These are phyloP conservation scores for Etheostoma perlongum DNA, from an alignment of 2,797 vertebrate genomes.

Conservation along the genomic window DNA sequence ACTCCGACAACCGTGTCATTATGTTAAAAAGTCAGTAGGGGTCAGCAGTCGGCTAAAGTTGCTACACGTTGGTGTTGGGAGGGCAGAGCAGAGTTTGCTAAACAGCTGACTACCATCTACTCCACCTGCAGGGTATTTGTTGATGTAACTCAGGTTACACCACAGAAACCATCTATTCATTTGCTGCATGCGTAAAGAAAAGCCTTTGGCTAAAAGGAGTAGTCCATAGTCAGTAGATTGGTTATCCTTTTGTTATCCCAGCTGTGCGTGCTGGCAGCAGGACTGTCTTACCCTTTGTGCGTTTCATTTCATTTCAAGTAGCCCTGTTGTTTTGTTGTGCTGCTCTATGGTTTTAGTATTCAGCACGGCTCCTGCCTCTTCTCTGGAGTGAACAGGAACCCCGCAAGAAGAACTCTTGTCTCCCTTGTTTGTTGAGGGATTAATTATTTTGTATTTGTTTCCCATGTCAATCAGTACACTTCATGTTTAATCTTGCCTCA, in stretches of 20 bases:
- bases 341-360: slow-evolving; percentile 42
- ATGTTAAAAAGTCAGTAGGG: slow-evolving; percentile 60
- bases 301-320: slow-evolving; percentile 40
- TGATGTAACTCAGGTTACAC: slow-evolving; percentile 36
- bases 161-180: slow-evolving; percentile 16
- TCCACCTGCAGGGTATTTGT: slow-evolving; percentile 38
- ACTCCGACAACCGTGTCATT: slow-evolving; percentile 24
- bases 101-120: neutral
- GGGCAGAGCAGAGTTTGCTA: neutral
- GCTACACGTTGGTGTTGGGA: neutral
- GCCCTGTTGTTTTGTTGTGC: slow-evolving; percentile 35
- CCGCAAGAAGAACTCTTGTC: slow-evolving; percentile 7
- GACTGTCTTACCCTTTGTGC: slow-evolving; percentile 30
- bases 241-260: slow-evolving; percentile 50
- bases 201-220: slow-evolving; percentile 15
- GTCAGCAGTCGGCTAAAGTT: slow-evolving; percentile 67
- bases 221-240: slow-evolving; percentile 2
- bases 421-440: slow-evolving; percentile 35
- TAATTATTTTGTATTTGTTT: slow-evolving; percentile 53
- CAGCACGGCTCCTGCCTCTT: slow-evolving; percentile 12
- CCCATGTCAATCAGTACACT: slow-evolving; percentile 34
- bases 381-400: slow-evolving; percentile 20
- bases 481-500: slow-evolving; percentile 27
- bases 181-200: slow-evolving; percentile 15
- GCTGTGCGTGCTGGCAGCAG: slow-evolving; percentile 36